Evolutionary conservation across 2,888 invertebrate species (phyloP), one percentile per base, ranked within the genome.

Genomic region (Drosophila yooni): DNA sequence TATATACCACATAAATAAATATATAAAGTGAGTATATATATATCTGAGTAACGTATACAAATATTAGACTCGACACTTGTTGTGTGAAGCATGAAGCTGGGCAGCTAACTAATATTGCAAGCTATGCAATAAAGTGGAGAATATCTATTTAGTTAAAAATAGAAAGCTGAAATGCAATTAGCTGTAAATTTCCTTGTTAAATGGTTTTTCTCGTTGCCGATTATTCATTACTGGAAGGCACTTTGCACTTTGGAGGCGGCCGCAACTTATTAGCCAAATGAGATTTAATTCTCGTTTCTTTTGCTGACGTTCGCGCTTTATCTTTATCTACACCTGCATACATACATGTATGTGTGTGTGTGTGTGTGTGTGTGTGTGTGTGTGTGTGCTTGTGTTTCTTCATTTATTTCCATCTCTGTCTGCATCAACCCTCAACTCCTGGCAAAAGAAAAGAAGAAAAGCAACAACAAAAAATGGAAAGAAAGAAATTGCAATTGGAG

Each of bases 401-500:
- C 15, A 8, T 8, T 33, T 75, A 46, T 46, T 36, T 54, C 65
- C 57, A 43, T 80, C 68, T 57, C 71, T 68, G 76, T 70, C 48
- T 59, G n/a, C 50, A 43, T 27, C 31, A 27, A 60, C 46, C 29
- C 54, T 10, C 34, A 63, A 40, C 51, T 43, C 51, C 25, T 36
- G 8, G 29, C 25, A 11, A 21, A 31, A 53, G 36, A 25, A 50
- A 43, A 51, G 52, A 21, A 18, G 15, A 40, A 54, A 52, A 34
- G 27, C 27, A 0, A 3, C 3, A 33, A 11, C 3, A 33, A 34
- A 34, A 40, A 48, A 50, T 61, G 40, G 34, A 29, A 63, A 57
- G 56, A 66, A 25, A 15, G 46, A 75, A 70, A 75, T 64, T 74
- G 76, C 79, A 76, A 53, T 51, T 61, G 50, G 15, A 78, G 81